Base-by-base conservation (phyloP, 2,888 invertebrate species). In the Hirtodrosophila confusa region DNA sequence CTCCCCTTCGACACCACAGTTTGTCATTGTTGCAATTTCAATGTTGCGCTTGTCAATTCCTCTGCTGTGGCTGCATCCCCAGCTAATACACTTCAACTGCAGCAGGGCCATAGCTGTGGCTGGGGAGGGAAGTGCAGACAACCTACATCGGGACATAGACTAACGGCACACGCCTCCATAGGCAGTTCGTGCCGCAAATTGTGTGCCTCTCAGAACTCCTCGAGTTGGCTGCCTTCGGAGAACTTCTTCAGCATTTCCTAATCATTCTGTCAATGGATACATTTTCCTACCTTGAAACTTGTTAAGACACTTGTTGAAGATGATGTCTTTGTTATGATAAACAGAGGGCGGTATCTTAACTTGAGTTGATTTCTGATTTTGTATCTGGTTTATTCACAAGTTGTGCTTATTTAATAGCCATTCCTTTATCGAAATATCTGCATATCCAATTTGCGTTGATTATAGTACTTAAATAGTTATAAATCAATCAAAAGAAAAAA, bases 1-100 rank as follows among this genome's bases (percentile, higher is more conserved):
- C 31, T 10, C 41, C 9, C 27, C 0, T 12, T 17, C 17, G 17
- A 17, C 17, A 41, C 43, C 61, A 44, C 80, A 84, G 87, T 83
- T 88, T 84, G 80, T 88, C 88, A 88, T 86, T 83, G 82, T 80
- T 70, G 80, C 82, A 83, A 84, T 82, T 84, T 88, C 83, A 84
- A 84, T 84, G 83, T 84, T 84, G 78, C 85, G 88, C 83, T 86
- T 83, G 83, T 84, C 83, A 84, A 84, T 84, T 84, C 86, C 69
- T 66, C 66, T 77, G 68, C 51, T 56, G 55, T 39, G 31, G 69
- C 50, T 39, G n/a, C 51, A 47, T 37, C 6, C 45, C 35, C 44
- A 44, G 40, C 55, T 50, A 50, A 55, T 47, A 36, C 65, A 37
- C 45, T 37, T 29, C 33, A 43, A 37, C 39, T 63, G 8, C 1